phyloP scores from a whole-genome alignment of 2,113 vertebrate species.

The Tenrec ecaudatus region DNA sequence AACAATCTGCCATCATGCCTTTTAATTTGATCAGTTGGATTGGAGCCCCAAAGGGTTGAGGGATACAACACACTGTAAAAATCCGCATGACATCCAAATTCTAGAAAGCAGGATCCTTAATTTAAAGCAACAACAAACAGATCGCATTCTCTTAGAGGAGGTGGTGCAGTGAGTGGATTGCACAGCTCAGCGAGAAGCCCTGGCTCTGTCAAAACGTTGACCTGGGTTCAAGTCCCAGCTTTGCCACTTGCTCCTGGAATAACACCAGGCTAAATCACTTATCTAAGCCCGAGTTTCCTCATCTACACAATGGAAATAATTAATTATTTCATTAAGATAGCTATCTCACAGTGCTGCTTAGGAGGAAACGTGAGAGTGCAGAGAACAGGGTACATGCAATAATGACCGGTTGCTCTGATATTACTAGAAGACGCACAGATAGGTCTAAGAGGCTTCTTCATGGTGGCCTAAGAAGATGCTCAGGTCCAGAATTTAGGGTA shows the following conservation, averaged over 20 bases:
- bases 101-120: too few species aligned
- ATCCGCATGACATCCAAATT: not conserved
- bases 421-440: not conserved
- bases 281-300: not conserved
- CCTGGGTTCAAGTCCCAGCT: not conserved
- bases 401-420: not conserved
- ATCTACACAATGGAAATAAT: slow-evolving; percentile 11
- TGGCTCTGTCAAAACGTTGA: not conserved
- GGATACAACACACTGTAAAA: not conserved
- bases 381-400: not conserved
- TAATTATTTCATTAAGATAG: too few species aligned
- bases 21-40: slow-evolving; percentile 12
- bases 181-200: not conserved
- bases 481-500: not conserved
- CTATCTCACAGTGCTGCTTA: not conserved
- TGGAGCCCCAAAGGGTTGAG: not conserved
- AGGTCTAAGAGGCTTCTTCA: not conserved
- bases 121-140: not conserved
- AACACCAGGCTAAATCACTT: not conserved
- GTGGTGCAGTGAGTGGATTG: too few species aligned
- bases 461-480: not conserved
- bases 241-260: not conserved
- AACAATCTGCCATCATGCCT: not conserved
- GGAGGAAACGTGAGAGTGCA: not conserved
- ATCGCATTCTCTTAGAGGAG: too few species aligned